phyloP scores from a whole-genome alignment of 2,797 vertebrate genomes.

The Molossus alvarezi region DNA sequence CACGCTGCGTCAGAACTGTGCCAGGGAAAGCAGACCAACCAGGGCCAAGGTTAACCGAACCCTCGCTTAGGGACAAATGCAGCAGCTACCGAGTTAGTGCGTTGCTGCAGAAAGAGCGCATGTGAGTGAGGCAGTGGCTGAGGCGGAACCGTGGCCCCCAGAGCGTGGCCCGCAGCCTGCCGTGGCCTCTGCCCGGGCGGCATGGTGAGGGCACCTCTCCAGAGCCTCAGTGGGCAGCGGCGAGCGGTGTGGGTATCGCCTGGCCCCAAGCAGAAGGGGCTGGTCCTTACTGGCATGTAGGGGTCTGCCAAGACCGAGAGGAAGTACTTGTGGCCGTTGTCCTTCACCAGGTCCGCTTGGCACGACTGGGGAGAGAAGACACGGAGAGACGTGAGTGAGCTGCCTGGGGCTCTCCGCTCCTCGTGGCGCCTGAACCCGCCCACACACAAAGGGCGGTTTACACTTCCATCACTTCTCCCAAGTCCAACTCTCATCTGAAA shows the following conservation, averaged over 20 bases:
- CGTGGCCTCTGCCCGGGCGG: neutral
- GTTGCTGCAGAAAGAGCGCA: neutral
- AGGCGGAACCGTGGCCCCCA: neutral
- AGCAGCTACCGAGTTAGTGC: fast-evolving
- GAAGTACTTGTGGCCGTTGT: conserved; percentile 99
- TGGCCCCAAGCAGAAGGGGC: neutral
- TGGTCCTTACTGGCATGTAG: conserved; percentile 97
- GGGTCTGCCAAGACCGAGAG: conserved; percentile 97
- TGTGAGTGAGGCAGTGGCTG: neutral
- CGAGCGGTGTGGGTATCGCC: fast-evolving
- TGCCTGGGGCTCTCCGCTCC: too few relatives aligned
- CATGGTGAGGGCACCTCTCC: neutral
- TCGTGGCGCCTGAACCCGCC: too few relatives aligned
- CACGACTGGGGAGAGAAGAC: conserved; percentile 93
- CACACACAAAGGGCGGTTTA: too few relatives aligned
- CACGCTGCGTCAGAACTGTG: fast-evolving
- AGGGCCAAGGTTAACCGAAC: neutral
- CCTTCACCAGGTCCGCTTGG: conserved; percentile 99
- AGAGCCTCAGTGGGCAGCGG: neutral
- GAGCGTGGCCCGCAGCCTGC: fast-evolving
- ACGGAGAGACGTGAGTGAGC: neutral
- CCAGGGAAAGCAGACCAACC: fast-evolving
- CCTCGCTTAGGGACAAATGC: too few relatives aligned
- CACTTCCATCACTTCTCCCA: too few relatives aligned
- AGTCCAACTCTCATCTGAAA: too few relatives aligned